Evolutionary conservation across 2,888 invertebrate genomes (phyloP).

Genomic region (Athalia cordata): DNA sequence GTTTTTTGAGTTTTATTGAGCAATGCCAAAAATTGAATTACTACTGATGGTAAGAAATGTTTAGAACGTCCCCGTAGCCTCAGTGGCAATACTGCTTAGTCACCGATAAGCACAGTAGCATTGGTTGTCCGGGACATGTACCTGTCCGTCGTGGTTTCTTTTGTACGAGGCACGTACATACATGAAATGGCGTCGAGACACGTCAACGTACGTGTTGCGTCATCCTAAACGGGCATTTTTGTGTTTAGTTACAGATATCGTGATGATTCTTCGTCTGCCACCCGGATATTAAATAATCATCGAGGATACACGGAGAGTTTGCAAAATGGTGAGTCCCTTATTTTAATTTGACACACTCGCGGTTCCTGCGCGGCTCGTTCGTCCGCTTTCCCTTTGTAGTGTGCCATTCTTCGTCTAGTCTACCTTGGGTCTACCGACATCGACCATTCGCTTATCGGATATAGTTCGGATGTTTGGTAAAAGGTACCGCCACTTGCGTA

Average conservation of each 20-base stretch:
- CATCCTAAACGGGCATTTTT: constrained; percentile 36
- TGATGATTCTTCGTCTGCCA: constrained; percentile 41
- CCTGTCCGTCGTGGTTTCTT: not conserved
- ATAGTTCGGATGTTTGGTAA: constrained; percentile 12
- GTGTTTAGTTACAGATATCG: constrained; percentile 41
- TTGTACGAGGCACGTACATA: not conserved
- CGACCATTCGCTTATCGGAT: not conserved
- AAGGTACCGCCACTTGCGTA: constrained; percentile 1
- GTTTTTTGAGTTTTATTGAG: not conserved
- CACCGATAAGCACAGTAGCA: no score
- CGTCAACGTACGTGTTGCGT: constrained; percentile 27
- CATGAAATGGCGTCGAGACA: constrained; percentile 26
- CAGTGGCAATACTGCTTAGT: no score
- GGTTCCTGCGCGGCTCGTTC: no score
- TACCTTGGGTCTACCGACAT: not conserved
- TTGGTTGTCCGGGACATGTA: not conserved
- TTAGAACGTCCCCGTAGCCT: no score
- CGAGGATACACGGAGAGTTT: constrained; percentile 23
- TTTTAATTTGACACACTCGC: not conserved
- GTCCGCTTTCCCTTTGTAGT: not conserved
- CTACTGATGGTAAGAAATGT: not conserved
- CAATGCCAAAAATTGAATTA: not conserved
- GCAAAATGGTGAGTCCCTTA: constrained; percentile 34
- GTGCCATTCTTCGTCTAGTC: not conserved
- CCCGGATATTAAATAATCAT: constrained; percentile 39